Evolutionary conservation across 2,888 invertebrate species (phyloP), one percentile per base, ranked within the genome.

Genomic region (Conchocele bisecta): DNA sequence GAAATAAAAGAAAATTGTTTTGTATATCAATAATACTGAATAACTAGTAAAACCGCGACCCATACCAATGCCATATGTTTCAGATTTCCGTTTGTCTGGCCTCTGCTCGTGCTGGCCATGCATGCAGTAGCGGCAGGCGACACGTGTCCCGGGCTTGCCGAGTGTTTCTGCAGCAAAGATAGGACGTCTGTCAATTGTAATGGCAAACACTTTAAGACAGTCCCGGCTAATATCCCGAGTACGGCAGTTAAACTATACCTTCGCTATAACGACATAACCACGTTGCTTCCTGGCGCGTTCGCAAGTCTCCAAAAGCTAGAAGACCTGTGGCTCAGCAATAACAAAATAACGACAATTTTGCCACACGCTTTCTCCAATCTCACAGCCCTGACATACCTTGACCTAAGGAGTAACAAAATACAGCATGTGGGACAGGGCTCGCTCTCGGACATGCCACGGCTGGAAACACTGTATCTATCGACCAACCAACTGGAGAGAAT

Each of bases 91-190:
- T n/a, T n/a, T n/a, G n/a, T n/a, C n/a, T n/a, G n/a, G n/a, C n/a
- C n/a, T n/a, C n/a, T n/a, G n/a, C n/a, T n/a, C n/a, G n/a, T n/a
- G n/a, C n/a, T n/a, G n/a, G n/a, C n/a, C n/a, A n/a, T n/a, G n/a
- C n/a, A n/a, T n/a, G n/a, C n/a, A n/a, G n/a, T n/a, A n/a, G n/a
- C n/a, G n/a, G n/a, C n/a, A n/a, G n/a, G n/a, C n/a, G n/a, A n/a
- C n/a, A n/a, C n/a, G n/a, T n/a, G n/a, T n/a, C n/a, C n/a, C n/a
- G 63, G 33, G 15, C 63, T 65, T 13, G 44, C 65, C 0, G 26
- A 61, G 20, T 85, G 85, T 66, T 81, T 82, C 56, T 85, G 85
- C 58, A 83, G 66, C 65, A 82, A 81, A 50, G 68, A 51, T 7
- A 56, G 75, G 28, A 77, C 79, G 3, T 79, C 82, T 0, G 82